These are phyloP conservation scores for Petrophora chlorosata DNA, from an alignment of 2,888 invertebrate species.

Conservation along the genomic window DNA sequence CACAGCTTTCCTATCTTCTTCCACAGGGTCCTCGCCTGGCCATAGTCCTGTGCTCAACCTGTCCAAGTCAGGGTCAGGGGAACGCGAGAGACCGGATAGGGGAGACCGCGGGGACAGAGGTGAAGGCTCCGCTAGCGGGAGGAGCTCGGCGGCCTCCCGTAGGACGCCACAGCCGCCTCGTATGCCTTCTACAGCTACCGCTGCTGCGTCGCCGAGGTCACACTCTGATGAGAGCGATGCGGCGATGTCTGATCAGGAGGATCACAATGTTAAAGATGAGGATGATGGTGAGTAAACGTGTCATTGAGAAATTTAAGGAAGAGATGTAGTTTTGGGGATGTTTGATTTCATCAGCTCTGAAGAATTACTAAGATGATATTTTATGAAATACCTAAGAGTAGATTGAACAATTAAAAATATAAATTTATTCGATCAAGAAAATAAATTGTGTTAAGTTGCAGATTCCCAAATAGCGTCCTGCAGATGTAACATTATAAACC, in stretches of 20 bases:
- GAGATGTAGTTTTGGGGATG: no score
- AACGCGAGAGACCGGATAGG: conserved; percentile 86
- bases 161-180: conserved; percentile 85
- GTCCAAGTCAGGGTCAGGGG: conserved; percentile 93
- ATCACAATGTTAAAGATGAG: conserved; percentile 92
- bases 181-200: conserved; percentile 79
- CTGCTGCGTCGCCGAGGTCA: conserved; percentile 87
- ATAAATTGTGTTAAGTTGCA: no score
- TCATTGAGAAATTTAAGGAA: no score
- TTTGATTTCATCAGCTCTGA: no score
- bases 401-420: no score
- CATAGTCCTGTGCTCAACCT: conserved; percentile 96
- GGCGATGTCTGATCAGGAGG: conserved; percentile 93
- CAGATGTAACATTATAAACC: no score
- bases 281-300: conserved; percentile 88
- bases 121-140: conserved; percentile 55
- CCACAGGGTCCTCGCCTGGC: conserved; percentile 91
- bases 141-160: conserved; percentile 84
- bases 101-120: conserved; percentile 79
- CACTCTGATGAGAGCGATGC: conserved; percentile 93
- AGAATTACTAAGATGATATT: no score
- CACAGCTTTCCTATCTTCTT: conserved; percentile 37
- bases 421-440: no score
- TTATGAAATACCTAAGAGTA: no score
- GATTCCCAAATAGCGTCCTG: no score